These are phyloP conservation scores for Agrochola circellaris DNA, from an alignment of 2,888 invertebrate species.

Conservation along the genomic window DNA sequence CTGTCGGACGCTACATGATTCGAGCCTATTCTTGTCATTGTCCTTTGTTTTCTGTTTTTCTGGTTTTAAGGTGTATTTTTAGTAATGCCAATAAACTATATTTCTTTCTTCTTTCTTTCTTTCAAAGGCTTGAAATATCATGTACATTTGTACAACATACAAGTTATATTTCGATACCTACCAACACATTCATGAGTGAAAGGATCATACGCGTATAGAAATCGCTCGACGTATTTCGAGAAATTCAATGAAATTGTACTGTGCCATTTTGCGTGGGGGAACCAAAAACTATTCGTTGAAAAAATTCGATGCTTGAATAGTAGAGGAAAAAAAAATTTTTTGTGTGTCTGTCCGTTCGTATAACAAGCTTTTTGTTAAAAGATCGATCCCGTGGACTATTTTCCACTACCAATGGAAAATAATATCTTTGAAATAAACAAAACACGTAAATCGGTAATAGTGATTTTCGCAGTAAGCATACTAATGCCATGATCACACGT, in stretches of 20 bases:
- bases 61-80: too few relatives aligned
- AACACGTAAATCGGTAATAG: too few relatives aligned
- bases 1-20: too few relatives aligned
- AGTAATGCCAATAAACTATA: too few relatives aligned
- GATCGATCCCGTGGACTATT: background rate
- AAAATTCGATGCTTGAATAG: constrained; percentile 19
- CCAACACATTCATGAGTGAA: constrained; percentile 4
- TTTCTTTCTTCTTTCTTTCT: too few relatives aligned
- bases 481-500: too few relatives aligned
- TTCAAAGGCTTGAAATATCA: constrained; percentile 48
- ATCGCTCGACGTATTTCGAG: constrained; percentile 2
- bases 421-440: background rate
- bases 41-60: too few relatives aligned
- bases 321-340: background rate
- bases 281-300: constrained; percentile 13
- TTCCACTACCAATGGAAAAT: background rate
- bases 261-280: constrained; percentile 11
- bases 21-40: too few relatives aligned
- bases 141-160: constrained; percentile 3
- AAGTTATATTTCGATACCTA: constrained; percentile 12
- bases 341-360: background rate
- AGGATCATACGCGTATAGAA: constrained; percentile 20
- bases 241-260: constrained; percentile 43
- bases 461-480: too few relatives aligned
- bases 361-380: background rate